These are phyloP conservation scores for Podilymbus podiceps DNA, from an alignment of 2,113 vertebrate species.

Conservation along the genomic window DNA sequence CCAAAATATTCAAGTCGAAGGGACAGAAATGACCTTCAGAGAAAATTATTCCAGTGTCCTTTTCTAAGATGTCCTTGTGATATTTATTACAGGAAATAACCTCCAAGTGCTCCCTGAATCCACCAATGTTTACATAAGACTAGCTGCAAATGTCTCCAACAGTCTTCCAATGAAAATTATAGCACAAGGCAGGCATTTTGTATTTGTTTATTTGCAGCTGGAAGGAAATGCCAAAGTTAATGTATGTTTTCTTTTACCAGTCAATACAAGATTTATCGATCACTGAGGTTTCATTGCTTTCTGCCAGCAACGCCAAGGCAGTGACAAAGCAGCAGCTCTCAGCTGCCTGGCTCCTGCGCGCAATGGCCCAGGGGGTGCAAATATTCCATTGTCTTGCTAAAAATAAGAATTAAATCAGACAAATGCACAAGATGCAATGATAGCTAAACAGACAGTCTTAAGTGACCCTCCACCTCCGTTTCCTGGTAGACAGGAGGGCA, in stretches of 20 bases:
- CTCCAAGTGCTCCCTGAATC: constrained; percentile 6
- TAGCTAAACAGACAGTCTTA: not conserved
- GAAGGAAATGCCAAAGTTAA: constrained; percentile 26
- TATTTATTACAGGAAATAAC: constrained; percentile 70
- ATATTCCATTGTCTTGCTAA: not conserved
- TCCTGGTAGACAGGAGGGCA: not conserved
- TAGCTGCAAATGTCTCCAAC: constrained; percentile 19
- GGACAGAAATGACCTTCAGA: constrained; percentile 43
- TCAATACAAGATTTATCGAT: constrained; percentile 34
- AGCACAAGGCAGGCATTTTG: constrained; percentile 17
- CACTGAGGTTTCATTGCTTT: not conserved
- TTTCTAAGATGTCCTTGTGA: constrained; percentile 4
- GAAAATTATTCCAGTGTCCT: constrained; percentile 30
- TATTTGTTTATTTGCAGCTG: constrained; percentile 42
- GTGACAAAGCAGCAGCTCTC: not conserved
- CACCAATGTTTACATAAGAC: constrained; percentile 24
- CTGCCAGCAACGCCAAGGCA: not conserved
- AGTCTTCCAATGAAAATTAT: constrained; percentile 13
- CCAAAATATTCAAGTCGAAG: constrained; percentile 22
- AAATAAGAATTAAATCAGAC: not conserved
- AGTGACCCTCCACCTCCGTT: not conserved
- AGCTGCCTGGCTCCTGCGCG: not conserved
- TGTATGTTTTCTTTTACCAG: not conserved
- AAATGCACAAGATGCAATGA: not conserved
- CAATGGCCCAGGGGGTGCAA: not conserved